Evolutionary conservation across 2,888 invertebrate genomes (phyloP).

Genomic region (Marronus borbonicus): DNA sequence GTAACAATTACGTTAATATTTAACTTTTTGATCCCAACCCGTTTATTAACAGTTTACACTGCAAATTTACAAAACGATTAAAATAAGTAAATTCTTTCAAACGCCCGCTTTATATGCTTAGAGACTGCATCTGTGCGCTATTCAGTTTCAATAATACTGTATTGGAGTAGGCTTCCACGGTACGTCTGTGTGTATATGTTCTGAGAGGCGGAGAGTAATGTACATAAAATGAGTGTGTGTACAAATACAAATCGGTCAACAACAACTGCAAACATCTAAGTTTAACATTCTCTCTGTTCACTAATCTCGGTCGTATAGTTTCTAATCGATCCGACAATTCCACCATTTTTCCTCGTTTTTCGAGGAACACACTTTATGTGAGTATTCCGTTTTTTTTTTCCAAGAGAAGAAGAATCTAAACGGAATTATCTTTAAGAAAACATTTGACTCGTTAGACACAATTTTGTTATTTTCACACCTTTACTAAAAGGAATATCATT

Average conservation of each 20-base stretch:
- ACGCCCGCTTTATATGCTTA: background rate
- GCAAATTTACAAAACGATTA: slow-evolving; percentile 65
- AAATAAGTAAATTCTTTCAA: slow-evolving; percentile 55
- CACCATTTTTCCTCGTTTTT: slow-evolving; percentile 18
- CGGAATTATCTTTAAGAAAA: slow-evolving; percentile 5
- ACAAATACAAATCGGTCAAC: slow-evolving; percentile 58
- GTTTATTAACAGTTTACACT: slow-evolving; percentile 60
- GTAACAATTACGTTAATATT: slow-evolving; percentile 58
- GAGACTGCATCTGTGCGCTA: slow-evolving; percentile 4
- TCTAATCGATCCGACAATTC: slow-evolving; percentile 39
- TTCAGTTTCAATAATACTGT: background rate
- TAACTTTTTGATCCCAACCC: slow-evolving; percentile 60
- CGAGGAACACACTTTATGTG: slow-evolving; percentile 10
- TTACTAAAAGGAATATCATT: too few species aligned
- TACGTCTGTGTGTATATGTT: slow-evolving; percentile 1
- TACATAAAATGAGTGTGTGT: slow-evolving; percentile 54
- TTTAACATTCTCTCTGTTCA: slow-evolving; percentile 23
- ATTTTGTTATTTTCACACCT: too few species aligned
- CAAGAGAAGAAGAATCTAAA: background rate
- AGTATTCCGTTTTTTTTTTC: background rate
- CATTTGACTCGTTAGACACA: too few species aligned
- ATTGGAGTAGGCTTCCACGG: background rate
- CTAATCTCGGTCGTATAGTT: slow-evolving; percentile 26
- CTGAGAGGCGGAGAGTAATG: slow-evolving; percentile 35
- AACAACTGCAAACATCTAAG: slow-evolving; percentile 53